These are phyloP conservation scores for Plebejus argus DNA, from an alignment of 2,888 invertebrate species.

Conservation along the genomic window DNA sequence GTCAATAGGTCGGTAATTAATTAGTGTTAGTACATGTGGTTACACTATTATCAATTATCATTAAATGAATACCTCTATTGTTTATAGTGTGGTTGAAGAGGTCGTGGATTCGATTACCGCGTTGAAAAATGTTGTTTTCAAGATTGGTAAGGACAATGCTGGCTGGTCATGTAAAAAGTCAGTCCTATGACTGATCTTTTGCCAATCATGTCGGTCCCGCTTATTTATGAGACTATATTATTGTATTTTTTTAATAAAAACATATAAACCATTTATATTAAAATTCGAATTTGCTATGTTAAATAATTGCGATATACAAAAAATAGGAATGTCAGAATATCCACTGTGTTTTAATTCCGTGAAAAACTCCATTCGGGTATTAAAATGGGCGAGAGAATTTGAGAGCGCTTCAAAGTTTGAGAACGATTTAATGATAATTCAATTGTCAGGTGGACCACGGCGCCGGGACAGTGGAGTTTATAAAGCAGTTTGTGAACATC, in stretches of 20 bases:
- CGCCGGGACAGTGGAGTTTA: conserved; percentile 25
- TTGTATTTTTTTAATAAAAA: too few species aligned
- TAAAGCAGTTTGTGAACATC: conserved; percentile 1
- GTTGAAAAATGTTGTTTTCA: background rate
- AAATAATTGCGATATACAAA: background rate
- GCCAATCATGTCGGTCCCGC: too few species aligned
- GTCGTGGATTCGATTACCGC: background rate
- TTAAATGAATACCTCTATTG: background rate
- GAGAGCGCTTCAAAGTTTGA: conserved; percentile 42
- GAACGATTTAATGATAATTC: conserved; percentile 48
- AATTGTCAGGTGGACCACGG: conserved; percentile 45
- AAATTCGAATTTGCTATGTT: background rate
- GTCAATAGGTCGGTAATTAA: background rate
- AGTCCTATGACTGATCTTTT: too few species aligned
- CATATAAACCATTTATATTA: background rate
- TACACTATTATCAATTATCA: background rate
- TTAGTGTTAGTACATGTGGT: background rate
- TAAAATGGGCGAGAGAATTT: conserved; percentile 45
- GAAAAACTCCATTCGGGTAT: conserved; percentile 41
- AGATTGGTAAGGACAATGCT: too few species aligned
- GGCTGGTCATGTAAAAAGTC: too few species aligned
- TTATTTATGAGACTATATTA: too few species aligned
- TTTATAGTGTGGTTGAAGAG: background rate
- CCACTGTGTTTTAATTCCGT: conserved; percentile 32
- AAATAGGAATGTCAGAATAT: background rate